Percentiles rank a stretch among this genome's conserved stretches.
Conservation (phyloP, 2,113 vertebrate genomes). For the Rana temporaria region DNA sequence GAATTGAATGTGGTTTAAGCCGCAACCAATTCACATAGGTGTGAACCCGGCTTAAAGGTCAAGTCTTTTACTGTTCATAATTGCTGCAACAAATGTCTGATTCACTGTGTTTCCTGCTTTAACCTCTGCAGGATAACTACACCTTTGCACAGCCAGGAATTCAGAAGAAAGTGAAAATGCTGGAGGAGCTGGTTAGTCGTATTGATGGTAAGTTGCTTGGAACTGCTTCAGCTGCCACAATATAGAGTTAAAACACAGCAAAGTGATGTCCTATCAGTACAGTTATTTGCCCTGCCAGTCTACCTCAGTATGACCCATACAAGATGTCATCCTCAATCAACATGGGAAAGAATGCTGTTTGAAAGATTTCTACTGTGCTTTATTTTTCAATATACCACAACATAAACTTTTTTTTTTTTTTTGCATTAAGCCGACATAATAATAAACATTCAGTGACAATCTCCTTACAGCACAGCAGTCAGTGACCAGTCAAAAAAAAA, state of each 20-base stretch:
- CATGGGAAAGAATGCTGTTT: slow-evolving; percentile 59
- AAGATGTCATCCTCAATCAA: slow-evolving; percentile 52
- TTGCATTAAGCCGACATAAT: slow-evolving; percentile 67
- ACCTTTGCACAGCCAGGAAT: slow-evolving; percentile 97
- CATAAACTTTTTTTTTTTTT: slow-evolving; percentile 66
- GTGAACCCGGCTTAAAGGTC: no score
- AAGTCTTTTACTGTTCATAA: no score
- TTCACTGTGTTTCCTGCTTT: slow-evolving; percentile 28
- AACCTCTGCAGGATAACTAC: slow-evolving; percentile 88
- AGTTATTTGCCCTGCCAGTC: background rate
- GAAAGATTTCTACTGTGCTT: slow-evolving; percentile 44
- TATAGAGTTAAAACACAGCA: slow-evolving; percentile 21
- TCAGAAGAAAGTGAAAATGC: slow-evolving; percentile 93
- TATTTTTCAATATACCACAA: slow-evolving; percentile 61
- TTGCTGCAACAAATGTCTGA: no score
- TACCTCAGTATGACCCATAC: background rate
- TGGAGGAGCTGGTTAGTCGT: slow-evolving; percentile 94
- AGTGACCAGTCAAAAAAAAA: slow-evolving; percentile 62
- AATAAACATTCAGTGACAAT: slow-evolving; percentile 69
- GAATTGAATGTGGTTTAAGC: no score
- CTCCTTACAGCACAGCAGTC: slow-evolving; percentile 64
- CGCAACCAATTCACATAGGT: no score
- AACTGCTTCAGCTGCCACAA: slow-evolving; percentile 20
- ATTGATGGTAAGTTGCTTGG: slow-evolving; percentile 88
- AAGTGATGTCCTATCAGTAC: slow-evolving; percentile 2